Percentiles rank a stretch among this genome's conserved stretches.
phyloP scores from a whole-genome alignment of 2,797 vertebrate species.

The Distichodus sexfasciatus region DNA sequence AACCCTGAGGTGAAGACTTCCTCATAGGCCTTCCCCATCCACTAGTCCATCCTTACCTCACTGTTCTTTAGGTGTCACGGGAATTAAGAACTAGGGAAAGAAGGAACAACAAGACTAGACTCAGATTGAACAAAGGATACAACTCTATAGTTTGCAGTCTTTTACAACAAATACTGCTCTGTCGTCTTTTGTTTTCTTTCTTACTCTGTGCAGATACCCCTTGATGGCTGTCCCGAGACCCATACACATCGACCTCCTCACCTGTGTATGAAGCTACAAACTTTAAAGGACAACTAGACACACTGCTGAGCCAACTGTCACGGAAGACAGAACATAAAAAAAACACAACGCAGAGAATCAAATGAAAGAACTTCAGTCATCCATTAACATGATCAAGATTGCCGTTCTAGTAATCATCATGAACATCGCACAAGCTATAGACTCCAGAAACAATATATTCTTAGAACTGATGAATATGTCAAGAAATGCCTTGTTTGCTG shows the following conservation, averaged over 20 bases:
- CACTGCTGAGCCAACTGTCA: background rate
- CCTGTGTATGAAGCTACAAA: background rate
- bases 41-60: slow-evolving; percentile 6
- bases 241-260: background rate
- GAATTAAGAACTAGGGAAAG: slow-evolving; percentile 7
- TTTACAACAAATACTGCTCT: slow-evolving; percentile 3
- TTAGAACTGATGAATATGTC: too few relatives aligned
- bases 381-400: slow-evolving; percentile 29
- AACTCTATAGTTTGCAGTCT: background rate
- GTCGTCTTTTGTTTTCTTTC: slow-evolving; percentile 4
- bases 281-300: slow-evolving; percentile 7
- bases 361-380: slow-evolving; percentile 14
- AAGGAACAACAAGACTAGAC: slow-evolving; percentile 5
- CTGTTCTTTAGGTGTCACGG: background rate
- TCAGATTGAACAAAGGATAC: slow-evolving; percentile 1
- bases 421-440: slow-evolving; percentile 13
- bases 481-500: too few relatives aligned
- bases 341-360: slow-evolving; percentile 14
- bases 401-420: slow-evolving; percentile 12
- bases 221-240: slow-evolving; percentile 13
- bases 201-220: slow-evolving; percentile 7
- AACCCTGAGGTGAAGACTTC: background rate
- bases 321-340: background rate
- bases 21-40: background rate
- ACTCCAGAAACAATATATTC: slow-evolving; percentile 21